phyloP scores from a whole-genome alignment of 2,888 invertebrate species.

The Eugnorisma glareosa region DNA sequence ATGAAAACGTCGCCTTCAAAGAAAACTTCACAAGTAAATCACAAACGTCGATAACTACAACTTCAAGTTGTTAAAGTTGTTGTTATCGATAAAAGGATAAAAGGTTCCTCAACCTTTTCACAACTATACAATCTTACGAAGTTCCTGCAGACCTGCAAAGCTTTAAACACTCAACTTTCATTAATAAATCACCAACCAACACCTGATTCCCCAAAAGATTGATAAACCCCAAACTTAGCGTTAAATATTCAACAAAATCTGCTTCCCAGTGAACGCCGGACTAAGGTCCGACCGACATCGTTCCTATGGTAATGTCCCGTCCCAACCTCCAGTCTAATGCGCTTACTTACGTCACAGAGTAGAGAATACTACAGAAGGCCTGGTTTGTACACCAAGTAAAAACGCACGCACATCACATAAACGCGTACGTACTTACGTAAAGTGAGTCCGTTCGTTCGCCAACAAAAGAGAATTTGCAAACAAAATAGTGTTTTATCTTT shows the following conservation, averaged over 20 bases:
- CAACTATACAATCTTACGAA: constrained; percentile 3
- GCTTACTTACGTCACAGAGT: constrained; percentile 23
- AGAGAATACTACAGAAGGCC: background rate
- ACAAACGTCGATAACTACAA: background rate
- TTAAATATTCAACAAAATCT: constrained; percentile 49
- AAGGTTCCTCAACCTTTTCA: background rate
- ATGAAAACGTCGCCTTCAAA: background rate
- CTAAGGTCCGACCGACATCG: constrained; percentile 22
- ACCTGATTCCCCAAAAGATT: constrained; percentile 47
- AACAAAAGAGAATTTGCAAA: too few species aligned
- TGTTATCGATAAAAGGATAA: background rate
- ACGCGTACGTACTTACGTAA: too few species aligned
- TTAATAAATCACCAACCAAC: constrained; percentile 26
- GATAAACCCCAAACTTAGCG: constrained; percentile 31
- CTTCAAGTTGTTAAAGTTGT: background rate
- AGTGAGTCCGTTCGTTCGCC: too few species aligned
- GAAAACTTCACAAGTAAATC: background rate
- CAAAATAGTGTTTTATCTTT: too few species aligned
- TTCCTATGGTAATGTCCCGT: constrained; percentile 60
- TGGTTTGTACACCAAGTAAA: background rate
- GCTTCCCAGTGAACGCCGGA: constrained; percentile 2
- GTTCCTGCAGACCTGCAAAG: background rate
- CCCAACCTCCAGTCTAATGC: constrained; percentile 37
- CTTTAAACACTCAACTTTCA: constrained; percentile 20
- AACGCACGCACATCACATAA: background rate